These are phyloP conservation scores for Lagopus muta DNA, from an alignment of 2,113 vertebrate genomes.

Conservation along the genomic window DNA sequence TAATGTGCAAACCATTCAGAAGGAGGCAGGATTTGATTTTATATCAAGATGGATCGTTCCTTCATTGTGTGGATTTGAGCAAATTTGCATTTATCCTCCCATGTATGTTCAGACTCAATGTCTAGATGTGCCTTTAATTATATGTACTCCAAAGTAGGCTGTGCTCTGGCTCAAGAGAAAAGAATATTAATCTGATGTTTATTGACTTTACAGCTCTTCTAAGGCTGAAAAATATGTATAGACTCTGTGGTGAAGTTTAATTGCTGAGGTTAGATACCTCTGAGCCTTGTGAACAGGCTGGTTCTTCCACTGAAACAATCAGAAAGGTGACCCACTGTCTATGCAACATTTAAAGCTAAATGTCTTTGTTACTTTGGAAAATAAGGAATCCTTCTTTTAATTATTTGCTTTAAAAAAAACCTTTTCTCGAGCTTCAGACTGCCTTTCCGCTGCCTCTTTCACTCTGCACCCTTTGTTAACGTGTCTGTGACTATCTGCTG, in stretches of 20 bases:
- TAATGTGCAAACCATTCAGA: neutral
- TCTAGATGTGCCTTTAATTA: constrained; percentile 21
- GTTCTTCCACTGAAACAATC: neutral
- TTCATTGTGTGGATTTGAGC: neutral
- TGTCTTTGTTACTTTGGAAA: neutral
- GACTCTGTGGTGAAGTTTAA: neutral
- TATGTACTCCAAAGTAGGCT: neutral
- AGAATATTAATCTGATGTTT: neutral
- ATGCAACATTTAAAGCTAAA: neutral
- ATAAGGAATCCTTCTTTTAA: neutral
- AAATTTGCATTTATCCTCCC: neutral
- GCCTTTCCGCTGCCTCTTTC: neutral
- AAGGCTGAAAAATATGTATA: neutral
- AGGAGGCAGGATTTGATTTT: neutral
- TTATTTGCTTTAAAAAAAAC: neutral
- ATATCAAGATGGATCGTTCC: neutral
- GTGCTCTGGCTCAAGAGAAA: neutral
- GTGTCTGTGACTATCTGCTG: accelerated
- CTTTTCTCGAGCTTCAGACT: neutral
- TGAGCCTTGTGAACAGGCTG: neutral
- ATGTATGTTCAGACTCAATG: neutral
- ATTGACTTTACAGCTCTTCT: neutral
- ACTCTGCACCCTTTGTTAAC: neutral
- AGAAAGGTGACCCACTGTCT: accelerated
- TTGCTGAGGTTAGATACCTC: neutral